Conservation (phyloP, 2,113 vertebrate genomes). For the Oxyura jamaicensis region DNA sequence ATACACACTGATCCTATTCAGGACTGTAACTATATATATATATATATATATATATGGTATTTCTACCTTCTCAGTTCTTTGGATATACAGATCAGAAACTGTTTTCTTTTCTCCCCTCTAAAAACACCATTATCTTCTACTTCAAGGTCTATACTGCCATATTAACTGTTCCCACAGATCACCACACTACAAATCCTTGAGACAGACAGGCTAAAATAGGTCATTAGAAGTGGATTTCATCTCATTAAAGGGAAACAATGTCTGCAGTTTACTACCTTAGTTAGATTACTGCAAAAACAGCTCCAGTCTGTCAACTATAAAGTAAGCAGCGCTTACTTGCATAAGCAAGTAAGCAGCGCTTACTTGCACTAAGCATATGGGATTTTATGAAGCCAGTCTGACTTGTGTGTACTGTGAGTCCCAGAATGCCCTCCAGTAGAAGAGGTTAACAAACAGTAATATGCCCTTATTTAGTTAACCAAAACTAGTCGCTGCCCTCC, state of each 20-base stretch:
- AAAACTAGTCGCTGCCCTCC: not conserved
- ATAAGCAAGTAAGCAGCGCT: not conserved
- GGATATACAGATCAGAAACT: not conserved
- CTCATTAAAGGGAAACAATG: not conserved
- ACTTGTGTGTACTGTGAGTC: not conserved
- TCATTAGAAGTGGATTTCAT: not conserved
- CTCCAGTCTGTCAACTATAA: not conserved
- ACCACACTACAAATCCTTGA: not conserved
- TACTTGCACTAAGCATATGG: too few relatives aligned
- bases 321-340: not conserved
- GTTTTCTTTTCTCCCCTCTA: accelerated
- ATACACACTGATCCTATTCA: not conserved
- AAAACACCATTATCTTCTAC: not conserved
- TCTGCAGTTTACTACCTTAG: not conserved
- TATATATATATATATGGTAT: not conserved
- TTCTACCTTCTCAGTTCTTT: not conserved
- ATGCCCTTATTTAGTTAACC: not conserved
- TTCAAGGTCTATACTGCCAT: not conserved
- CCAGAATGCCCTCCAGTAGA: not conserved
- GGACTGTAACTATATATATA: not conserved
- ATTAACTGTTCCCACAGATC: not conserved
- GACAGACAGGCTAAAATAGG: not conserved
- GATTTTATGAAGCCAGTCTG: not conserved
- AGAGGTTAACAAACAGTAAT: not conserved
- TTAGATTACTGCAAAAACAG: not conserved